Evolutionary conservation across 2,888 invertebrate genomes (phyloP), one percentile per base, ranked within the genome.

Genomic region (Calameuta pallipes): DNA sequence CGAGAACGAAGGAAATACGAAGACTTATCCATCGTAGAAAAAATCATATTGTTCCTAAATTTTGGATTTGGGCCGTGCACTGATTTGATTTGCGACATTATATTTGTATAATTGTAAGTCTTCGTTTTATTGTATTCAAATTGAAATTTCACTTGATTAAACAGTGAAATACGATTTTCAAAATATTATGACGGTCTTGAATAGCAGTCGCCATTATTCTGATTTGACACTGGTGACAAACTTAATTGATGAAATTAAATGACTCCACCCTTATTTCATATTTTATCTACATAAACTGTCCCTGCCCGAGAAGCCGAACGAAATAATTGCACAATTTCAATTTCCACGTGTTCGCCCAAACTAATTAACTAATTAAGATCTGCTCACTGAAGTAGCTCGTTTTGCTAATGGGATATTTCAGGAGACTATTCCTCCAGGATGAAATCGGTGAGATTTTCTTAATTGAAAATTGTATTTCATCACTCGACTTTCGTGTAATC

Each of bases 391-490:
- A 36, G 76, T 37, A 56, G 37, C 69, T 76, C 36, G 73, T 34
- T 76, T 69, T 37, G 75, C 76, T 78, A 74, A 76, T 73, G 73
- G 34, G 76, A 76, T 73, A 76, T 73, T 56, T 76, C 73, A 30
- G 6, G n/a, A 71, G 33, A 73, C 37, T 56, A 31, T 41, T 75
- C 69, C 69, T 35, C 30, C 30, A 31, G 13, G 33, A 68, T 75
- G 33, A 30, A 71, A 71, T 78, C 76, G 78, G 68, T 23, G 30
- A 73, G 68, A 76, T 78, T 73, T 73, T 69, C 73, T 69, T 71
- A 76, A 78, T 73, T 75, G 34, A 35, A 73, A 76, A 76, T 73
- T 76, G 73, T 71, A 74, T 76, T 78, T 76, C 37, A 30, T 34
- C 35, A 30, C 37, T 56, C 23, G 56, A 56, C 56, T 56, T 56